Evolutionary conservation across 2,888 invertebrate genomes (phyloP), one percentile per base, ranked within the genome.

Genomic region (Scaptomyza polygonia): DNA sequence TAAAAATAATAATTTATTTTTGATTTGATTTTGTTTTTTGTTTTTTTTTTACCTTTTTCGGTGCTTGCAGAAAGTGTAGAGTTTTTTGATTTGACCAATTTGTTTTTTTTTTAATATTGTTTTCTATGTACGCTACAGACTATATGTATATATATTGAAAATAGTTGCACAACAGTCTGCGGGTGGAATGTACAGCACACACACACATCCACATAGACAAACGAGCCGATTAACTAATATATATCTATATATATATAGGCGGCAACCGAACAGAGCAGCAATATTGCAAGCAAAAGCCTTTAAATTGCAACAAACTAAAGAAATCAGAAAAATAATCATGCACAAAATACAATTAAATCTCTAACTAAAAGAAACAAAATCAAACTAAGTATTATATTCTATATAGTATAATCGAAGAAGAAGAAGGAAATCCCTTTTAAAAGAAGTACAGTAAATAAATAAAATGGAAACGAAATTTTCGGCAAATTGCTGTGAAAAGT

Each of bases 41-140:
- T 42, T 40, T 54, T 47, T 40, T 42, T 82, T 89, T 90, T 88
- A 90, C 89, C 90, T 89, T 89, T 81, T 86, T 88, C 84, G 89
- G 88, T 90, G 90, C 89, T 88, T 88, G 86, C 89, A 87, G 89
- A 89, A 86, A 89, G 83, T 90, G 89, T 89, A 80, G 86, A 86
- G 79, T 86, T 88, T 86, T 88, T 87, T 78, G 61, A 71, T 79
- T 89, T 86, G 88, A 80, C 86, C 86, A 88, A 80, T 80, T 73
- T 56, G 75, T 70, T 59, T 45, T 73, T 56, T 79, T 70, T 59
- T 45, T 64, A 43, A 21, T 36, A 27, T 59, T 30, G 21, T 43
- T 53, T 16, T 51, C 76, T 53, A 75, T 47, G 27, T 52, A 64
- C 34, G 44, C 73, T 67, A 72, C 67, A 14, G 40, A 61, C 51